Evolutionary conservation across 2,888 invertebrate species (phyloP).

Genomic region (Drosophila gaucha): DNA sequence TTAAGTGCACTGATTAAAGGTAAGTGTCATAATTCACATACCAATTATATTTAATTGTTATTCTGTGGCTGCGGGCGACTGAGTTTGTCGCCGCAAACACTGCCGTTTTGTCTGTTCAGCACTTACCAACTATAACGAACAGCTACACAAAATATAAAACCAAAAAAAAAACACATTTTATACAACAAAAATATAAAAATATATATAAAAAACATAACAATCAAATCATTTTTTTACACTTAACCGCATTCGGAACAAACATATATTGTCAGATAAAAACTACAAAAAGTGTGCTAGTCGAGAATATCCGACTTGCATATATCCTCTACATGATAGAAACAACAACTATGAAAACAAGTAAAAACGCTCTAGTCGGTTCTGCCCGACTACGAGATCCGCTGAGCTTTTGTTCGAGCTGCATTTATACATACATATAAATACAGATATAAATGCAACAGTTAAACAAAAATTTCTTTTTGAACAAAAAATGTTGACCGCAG

Average conservation of each 20-base stretch:
- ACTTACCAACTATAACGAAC: slow-evolving; percentile 13
- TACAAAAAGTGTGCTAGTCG: background rate
- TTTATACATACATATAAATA: too few relatives aligned
- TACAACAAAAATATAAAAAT: background rate
- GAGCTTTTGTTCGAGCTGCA: too few relatives aligned
- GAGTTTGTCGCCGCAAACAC: background rate
- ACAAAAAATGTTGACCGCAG: too few relatives aligned
- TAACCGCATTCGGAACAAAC: background rate
- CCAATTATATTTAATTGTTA: slow-evolving; percentile 48
- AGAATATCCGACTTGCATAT: background rate
- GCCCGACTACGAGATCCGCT: too few relatives aligned
- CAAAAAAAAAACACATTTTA: slow-evolving; percentile 2
- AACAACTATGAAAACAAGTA: background rate
- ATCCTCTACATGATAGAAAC: background rate
- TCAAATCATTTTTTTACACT: slow-evolving; percentile 3
- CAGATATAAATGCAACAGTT: too few relatives aligned
- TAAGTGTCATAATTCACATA: slow-evolving; percentile 60
- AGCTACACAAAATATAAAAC: slow-evolving; percentile 7
- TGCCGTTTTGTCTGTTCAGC: background rate
- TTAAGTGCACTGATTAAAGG: slow-evolving; percentile 57
- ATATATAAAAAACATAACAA: background rate
- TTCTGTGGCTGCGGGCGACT: slow-evolving; percentile 8
- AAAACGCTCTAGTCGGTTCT: too few relatives aligned
- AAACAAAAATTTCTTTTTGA: too few relatives aligned
- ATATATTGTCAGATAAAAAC: background rate